Evolutionary conservation across 2,797 vertebrate species (phyloP).

Genomic region (Thalassophryne amazonica): DNA sequence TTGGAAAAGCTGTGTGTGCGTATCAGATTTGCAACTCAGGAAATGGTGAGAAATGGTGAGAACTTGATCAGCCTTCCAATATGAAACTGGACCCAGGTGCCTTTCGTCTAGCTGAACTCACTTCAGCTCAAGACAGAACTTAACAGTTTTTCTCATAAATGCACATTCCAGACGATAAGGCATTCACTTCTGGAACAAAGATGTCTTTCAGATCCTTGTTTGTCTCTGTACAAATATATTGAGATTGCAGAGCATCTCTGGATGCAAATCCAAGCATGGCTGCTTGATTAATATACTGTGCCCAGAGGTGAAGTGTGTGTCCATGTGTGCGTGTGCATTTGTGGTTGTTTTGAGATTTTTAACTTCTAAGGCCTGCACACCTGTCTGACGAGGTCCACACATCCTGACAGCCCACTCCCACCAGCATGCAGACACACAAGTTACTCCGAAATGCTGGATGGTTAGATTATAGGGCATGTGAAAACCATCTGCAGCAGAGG

Average conservation of each 20-base stretch:
- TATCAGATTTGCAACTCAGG: constrained; percentile 52
- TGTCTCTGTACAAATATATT: constrained; percentile 9
- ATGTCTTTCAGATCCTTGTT: constrained; percentile 17
- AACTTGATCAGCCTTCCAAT: constrained; percentile 45
- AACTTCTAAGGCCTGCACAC: constrained; percentile 66
- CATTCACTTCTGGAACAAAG: constrained; percentile 15
- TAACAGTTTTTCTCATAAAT: constrained; percentile 14
- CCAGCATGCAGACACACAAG: constrained; percentile 13
- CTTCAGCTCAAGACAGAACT: constrained; percentile 19
- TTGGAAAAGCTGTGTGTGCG: constrained; percentile 42
- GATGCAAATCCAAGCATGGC: constrained; percentile 8
- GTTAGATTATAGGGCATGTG: constrained; percentile 73
- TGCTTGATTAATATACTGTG: constrained; percentile 18
- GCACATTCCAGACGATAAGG: constrained; percentile 25
- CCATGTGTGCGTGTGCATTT: constrained; percentile 4
- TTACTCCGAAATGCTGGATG: constrained; percentile 60
- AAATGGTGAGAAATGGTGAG: constrained; percentile 49
- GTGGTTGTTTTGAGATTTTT: constrained; percentile 44
- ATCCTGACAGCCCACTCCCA: constrained; percentile 33
- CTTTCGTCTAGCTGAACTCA: constrained; percentile 25
- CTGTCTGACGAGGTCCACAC: constrained; percentile 70
- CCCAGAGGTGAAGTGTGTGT: neutral
- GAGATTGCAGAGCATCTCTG: constrained; percentile 21
- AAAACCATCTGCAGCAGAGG: constrained; percentile 74
- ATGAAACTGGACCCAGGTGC: constrained; percentile 30